Conservation (phyloP, 2,888 invertebrate species). For the Phyllotreta cruciferae region DNA sequence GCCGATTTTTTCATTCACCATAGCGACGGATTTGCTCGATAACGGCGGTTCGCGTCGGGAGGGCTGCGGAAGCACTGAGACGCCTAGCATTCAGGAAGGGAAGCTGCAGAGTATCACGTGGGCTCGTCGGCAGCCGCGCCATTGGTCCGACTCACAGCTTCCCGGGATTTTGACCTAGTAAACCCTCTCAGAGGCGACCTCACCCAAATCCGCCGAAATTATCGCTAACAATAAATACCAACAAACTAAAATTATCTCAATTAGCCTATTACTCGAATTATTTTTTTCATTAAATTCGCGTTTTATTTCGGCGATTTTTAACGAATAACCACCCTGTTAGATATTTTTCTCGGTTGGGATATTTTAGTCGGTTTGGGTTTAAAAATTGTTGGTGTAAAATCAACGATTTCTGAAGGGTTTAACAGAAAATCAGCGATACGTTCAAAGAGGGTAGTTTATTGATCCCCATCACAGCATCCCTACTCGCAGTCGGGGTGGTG, state of each 20-base stretch:
- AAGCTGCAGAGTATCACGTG: constrained; percentile 59
- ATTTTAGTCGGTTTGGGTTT: no score
- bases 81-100: constrained; percentile 50
- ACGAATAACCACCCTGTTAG: no score
- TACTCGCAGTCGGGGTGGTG: constrained; percentile 40
- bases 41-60: constrained; percentile 15
- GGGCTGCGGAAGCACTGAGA: constrained; percentile 23
- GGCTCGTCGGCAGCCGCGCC: constrained; percentile 46
- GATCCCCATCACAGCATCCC: constrained; percentile 35
- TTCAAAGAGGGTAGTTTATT: constrained; percentile 25
- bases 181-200: constrained; percentile 57
- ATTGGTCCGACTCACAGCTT: constrained; percentile 55
- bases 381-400: constrained; percentile 1
- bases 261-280: not conserved
- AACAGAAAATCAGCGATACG: constrained; percentile 12
- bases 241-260: not conserved
- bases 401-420: not conserved
- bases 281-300: no score
- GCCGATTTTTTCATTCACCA: constrained; percentile 15
- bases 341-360: no score
- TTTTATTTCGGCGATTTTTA: no score
- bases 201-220: constrained; percentile 47
- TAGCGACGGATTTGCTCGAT: constrained; percentile 8
- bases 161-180: constrained; percentile 62
- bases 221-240: not conserved